These are phyloP conservation scores for Verasper variegatus DNA, from an alignment of 2,113 vertebrate species.

Conservation along the genomic window DNA sequence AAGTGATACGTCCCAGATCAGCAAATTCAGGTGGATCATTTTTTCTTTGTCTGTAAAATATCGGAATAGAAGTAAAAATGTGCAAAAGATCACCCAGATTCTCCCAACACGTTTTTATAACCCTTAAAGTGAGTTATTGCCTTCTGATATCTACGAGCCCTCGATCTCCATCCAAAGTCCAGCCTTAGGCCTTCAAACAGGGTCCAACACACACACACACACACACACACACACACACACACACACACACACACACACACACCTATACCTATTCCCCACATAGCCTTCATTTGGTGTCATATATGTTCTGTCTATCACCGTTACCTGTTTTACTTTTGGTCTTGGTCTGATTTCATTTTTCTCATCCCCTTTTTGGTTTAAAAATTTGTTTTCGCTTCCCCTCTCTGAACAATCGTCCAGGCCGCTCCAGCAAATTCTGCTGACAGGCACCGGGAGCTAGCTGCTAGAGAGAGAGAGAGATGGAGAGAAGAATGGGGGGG, in stretches of 20 bases:
- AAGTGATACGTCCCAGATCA: no score
- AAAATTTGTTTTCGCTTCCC: constrained; percentile 59
- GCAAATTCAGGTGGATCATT: no score
- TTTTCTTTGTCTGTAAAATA: no score
- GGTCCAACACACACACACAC: constrained; percentile 56
- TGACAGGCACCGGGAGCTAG: constrained; percentile 82
- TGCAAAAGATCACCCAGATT: not conserved
- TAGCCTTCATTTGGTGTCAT: constrained; percentile 52
- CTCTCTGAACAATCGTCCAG: constrained; percentile 81
- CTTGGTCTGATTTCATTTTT: constrained; percentile 14
- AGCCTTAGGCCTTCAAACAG: constrained; percentile 69
- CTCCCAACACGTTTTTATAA: constrained; percentile 23
- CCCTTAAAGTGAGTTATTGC: constrained; percentile 61
- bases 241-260: constrained; percentile 44
- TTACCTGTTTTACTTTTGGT: constrained; percentile 18
- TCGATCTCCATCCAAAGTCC: constrained; percentile 61
- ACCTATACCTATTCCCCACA: constrained; percentile 30
- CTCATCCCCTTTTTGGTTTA: not conserved
- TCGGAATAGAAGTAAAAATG: no score
- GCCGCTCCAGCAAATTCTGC: constrained; percentile 82
- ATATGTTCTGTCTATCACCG: constrained; percentile 23
- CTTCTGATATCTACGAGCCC: constrained; percentile 50
- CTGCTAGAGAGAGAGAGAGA: constrained; percentile 81
- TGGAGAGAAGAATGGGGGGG: constrained; percentile 63
- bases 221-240: constrained; percentile 32